phyloP scores from a whole-genome alignment of 2,113 vertebrate genomes.

The Tylochromis polylepis region DNA sequence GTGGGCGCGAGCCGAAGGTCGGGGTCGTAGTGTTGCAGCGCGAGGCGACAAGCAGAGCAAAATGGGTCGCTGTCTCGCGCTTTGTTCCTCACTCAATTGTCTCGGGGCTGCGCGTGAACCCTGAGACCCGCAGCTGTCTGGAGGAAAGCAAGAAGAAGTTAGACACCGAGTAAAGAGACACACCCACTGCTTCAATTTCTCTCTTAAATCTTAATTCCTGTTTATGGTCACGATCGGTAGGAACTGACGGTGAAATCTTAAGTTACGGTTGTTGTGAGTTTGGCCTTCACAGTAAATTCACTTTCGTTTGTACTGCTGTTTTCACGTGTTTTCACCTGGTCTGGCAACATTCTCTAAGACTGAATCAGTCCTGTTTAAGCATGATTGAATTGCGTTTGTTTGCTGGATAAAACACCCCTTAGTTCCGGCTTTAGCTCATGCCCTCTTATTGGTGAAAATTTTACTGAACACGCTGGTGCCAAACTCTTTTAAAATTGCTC shows the following conservation, averaged over 20 bases:
- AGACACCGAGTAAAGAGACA: neutral
- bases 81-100: conserved; percentile 73
- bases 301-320: neutral
- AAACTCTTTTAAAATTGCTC: neutral
- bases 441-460: neutral
- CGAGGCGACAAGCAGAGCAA: conserved; percentile 65
- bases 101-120: conserved; percentile 62
- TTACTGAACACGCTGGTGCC: neutral
- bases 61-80: conserved; percentile 62
- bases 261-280: neutral
- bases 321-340: neutral
- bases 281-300: neutral
- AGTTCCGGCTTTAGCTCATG: neutral
- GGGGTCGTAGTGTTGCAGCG: conserved; percentile 62
- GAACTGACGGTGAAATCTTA: neutral
- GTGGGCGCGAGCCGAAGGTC: conserved; percentile 61
- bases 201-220: neutral
- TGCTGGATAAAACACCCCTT: neutral
- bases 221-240: neutral
- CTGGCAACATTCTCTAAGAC: neutral
- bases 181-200: neutral
- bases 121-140: conserved; percentile 60
- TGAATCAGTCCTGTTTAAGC: neutral
- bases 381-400: neutral
- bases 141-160: neutral